Evolutionary conservation across 2,113 vertebrate species (phyloP).

Genomic region (Athene noctua): DNA sequence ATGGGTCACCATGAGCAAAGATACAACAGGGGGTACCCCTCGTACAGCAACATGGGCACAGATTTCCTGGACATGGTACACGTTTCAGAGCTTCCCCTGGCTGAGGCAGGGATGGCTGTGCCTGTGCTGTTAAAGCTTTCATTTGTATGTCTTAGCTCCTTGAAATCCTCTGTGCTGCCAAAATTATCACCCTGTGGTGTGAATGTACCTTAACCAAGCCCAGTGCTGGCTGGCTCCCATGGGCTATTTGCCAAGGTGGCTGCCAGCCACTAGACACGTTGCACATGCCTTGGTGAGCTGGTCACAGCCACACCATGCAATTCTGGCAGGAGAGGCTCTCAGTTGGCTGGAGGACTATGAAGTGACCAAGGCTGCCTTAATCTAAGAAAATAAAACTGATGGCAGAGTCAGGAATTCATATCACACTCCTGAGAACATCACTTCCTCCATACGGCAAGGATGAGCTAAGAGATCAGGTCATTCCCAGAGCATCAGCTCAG

Average conservation of each 20-base stretch:
- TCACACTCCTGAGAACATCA: background rate
- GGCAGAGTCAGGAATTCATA: background rate
- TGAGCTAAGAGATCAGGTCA: background rate
- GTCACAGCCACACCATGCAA: background rate
- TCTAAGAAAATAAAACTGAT: background rate
- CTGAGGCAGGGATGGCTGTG: background rate
- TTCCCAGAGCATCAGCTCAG: background rate
- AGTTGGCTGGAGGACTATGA: background rate
- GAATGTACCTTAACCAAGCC: background rate
- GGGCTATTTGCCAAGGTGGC: background rate
- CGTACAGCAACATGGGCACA: background rate
- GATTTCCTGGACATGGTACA: background rate
- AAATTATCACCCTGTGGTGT: background rate
- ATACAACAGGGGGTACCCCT: background rate
- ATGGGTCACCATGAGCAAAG: background rate
- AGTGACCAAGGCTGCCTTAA: background rate
- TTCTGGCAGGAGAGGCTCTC: background rate
- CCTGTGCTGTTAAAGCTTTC: background rate
- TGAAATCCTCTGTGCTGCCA: background rate
- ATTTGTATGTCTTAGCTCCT: background rate
- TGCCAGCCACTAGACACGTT: background rate
- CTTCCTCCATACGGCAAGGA: background rate
- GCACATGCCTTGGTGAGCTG: background rate
- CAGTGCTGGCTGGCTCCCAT: background rate
- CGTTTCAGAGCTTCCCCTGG: background rate